Conservation (phyloP, 2,113 vertebrate genomes). For the Lontra canadensis region DNA sequence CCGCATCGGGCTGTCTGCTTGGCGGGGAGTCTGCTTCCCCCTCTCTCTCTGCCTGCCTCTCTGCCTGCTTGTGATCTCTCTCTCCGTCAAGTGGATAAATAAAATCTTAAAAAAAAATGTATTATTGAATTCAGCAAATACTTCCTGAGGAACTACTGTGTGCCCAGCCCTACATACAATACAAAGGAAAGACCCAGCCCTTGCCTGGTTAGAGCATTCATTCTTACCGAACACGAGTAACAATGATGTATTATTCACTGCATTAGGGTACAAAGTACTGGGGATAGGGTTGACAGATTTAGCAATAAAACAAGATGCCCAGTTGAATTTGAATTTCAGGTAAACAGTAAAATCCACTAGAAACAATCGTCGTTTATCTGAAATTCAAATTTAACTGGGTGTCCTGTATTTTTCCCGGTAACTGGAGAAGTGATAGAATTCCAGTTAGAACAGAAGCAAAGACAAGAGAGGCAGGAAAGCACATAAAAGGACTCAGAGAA, state of each 20-base stretch:
- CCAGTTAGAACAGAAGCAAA: background rate
- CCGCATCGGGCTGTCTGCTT: too few species aligned
- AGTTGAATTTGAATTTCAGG: background rate
- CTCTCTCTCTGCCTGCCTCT: too few species aligned
- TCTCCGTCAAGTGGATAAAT: too few species aligned
- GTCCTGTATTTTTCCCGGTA: background rate
- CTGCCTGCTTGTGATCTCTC: too few species aligned
- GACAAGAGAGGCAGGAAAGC: background rate
- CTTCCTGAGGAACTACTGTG: background rate
- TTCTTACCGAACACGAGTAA: background rate
- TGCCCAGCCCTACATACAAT: background rate
- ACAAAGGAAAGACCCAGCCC: background rate
- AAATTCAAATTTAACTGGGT: slow-evolving; percentile 15
- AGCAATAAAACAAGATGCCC: background rate
- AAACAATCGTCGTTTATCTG: background rate
- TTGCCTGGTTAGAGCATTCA: background rate
- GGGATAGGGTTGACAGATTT: background rate
- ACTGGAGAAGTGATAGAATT: background rate
- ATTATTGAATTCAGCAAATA: background rate
- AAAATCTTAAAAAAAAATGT: background rate
- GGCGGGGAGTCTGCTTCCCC: too few species aligned
- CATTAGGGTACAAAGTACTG: background rate
- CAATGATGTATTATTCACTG: background rate
- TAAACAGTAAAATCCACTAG: background rate
- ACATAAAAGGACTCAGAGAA: background rate